phyloP scores from a whole-genome alignment of 2,888 invertebrate species.

The Priocnemis perturbator region DNA sequence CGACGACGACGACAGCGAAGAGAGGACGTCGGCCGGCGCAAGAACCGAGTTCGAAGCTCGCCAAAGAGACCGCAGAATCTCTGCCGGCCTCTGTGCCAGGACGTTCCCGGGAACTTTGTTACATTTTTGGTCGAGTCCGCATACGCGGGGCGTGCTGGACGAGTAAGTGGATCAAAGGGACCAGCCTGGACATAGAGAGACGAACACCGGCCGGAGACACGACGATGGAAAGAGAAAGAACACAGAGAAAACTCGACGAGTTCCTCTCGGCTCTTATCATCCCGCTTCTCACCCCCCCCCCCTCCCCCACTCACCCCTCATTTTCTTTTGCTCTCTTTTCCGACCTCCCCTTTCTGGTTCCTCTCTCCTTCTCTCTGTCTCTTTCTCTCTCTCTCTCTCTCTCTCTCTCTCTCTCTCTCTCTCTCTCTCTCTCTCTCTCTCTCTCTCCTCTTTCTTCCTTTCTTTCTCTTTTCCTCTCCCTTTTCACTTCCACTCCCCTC shows the following conservation, averaged over 20 bases:
- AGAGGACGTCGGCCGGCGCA: slow-evolving; percentile 51
- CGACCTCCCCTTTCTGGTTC: neutral
- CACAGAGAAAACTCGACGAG: slow-evolving; percentile 16
- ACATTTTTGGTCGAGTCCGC: slow-evolving; percentile 70
- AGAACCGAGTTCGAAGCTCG: slow-evolving; percentile 60
- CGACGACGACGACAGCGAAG: slow-evolving; percentile 21
- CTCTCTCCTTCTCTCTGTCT: neutral
- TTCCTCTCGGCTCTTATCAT: slow-evolving; percentile 15
- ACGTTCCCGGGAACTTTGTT: slow-evolving; percentile 69
- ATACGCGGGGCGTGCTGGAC: slow-evolving; percentile 57
- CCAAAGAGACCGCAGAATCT: slow-evolving; percentile 73
- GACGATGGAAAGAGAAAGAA: slow-evolving; percentile 39
- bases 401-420: neutral
- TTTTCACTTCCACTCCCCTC: neutral
- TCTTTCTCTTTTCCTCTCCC: neutral
- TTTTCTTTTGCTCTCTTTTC: neutral
- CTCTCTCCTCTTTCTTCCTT: neutral
- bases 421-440: neutral
- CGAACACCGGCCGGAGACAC: slow-evolving; percentile 6
- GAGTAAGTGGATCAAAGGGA: slow-evolving; percentile 71
- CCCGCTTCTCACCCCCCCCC: neutral
- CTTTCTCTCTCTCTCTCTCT: neutral
- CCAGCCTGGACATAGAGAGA: slow-evolving; percentile 31
- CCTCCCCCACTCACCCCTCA: neutral
- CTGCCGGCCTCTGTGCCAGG: slow-evolving; percentile 57